Evolutionary conservation across 1,140 invertebrate genomes (phyloP), one percentile per base, ranked within the genome.

Genomic region (Hesperophylax magnus): DNA sequence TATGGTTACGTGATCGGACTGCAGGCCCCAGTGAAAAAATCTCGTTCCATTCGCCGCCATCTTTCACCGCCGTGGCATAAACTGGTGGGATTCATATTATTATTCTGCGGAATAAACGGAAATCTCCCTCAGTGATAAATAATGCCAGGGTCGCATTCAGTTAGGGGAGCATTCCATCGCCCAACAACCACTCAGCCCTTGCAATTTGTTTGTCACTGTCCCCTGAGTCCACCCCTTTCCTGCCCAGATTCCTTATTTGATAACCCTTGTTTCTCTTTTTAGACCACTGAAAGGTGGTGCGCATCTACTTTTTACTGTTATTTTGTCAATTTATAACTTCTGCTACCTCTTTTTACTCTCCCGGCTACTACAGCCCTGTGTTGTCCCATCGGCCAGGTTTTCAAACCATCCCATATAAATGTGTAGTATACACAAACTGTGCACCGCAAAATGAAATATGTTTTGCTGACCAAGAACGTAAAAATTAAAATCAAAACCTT

Each of bases 271-370:
- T 53, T 58, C 53, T 53, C 71, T 58, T 27, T 75, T 58, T 75
- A n/a, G 20, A 18, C n/a, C 71, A 14, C 53, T n/a, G 22, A 27
- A 27, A 75, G 61, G 74, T 69, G 22, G 20, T 17, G 76, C 81
- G 24, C 81, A 71, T 58, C 69, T 78, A 65, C 74, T 65, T 34
- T 80, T 77, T 77, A 60, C 52, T 79, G 74, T 82, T 79, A 82
- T 82, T 82, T 82, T 71, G 81, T 80, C 81, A 82, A 82, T 82
- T 82, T 82, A 80, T 82, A 82, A 82, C 78, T 72, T 72, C 71
- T 54, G 69, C 54, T 72, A 77, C 72, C 58, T 52, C 52, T 78
- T 78, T 78, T 60, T 47, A 56, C 58, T 61, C 47, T 22, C 34
- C 39, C 22, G 24, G 31, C 39, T 9, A 67, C 24, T 52, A 8